Evolutionary conservation across 2,888 invertebrate species (phyloP), one percentile per base, ranked within the genome.

Genomic region (Desoria tigrina): DNA sequence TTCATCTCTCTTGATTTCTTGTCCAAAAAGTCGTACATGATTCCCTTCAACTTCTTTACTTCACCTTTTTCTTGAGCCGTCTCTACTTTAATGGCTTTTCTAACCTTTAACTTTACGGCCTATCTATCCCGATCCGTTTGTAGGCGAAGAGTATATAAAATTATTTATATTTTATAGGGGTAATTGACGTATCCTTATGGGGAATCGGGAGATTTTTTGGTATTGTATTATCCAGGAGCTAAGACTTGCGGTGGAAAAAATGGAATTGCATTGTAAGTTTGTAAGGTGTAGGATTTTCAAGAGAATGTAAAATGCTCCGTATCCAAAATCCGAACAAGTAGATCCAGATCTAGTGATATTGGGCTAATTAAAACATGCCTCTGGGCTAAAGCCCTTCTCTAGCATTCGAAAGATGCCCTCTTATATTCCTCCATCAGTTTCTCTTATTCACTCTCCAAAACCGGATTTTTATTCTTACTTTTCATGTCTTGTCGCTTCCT

Each of bases 281-380:
- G n/a, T n/a, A n/a, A n/a, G n/a, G n/a, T n/a, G n/a, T n/a, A n/a
- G n/a, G n/a, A n/a, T n/a, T n/a, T n/a, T n/a, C n/a, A n/a, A n/a
- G n/a, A n/a, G n/a, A n/a, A n/a, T n/a, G n/a, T n/a, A n/a, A n/a
- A n/a, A n/a, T n/a, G n/a, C n/a, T 45, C 45, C 45, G 6, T 45
- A 16, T 21, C n/a, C n/a, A 32, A 45, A 45, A 45, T 45, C 45
- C 45, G 16, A 16, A 6, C 21, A 11, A 45, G 16, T n/a, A 45
- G 45, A 21, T 45, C 45, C 45, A 45, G 56, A 57, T 57, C 37
- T 14, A 32, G n/a, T 57, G 56, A 57, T 57, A 67, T 57, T 60
- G 57, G 67, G 65, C 70, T 71, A 71, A 71, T 71, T 71, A 71
- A 71, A 71, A 71, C 65, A 63, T 60, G 32, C 65, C 69, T 61